Evolutionary conservation across 1,140 invertebrate species (phyloP), one percentile per base, ranked within the genome.

Genomic region (Subanguina moxae): DNA sequence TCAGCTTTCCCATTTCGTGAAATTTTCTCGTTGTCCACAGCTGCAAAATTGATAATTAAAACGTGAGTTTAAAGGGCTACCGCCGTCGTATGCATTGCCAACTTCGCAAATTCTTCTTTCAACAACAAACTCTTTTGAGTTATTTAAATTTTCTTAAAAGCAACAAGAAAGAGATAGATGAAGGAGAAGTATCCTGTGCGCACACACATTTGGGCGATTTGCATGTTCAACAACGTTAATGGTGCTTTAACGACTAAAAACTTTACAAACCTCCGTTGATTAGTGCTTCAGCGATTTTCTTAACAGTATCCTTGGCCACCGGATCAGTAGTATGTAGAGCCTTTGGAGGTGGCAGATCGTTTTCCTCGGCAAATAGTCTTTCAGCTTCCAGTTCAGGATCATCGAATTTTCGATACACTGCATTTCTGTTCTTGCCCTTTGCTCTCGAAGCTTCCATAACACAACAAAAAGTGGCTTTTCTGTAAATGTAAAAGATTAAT

Each of bases 301-400:
- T 71, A 0, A 62, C 43, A 30, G 70, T 56, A 28, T 71, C 71
- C 21, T 23, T 23, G 21, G 52, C 21, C 52, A 56, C 21, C 13
- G 52, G 21, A 23, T 56, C 28, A 56, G 21, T 9, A 13, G 71
- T 71, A 1, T 65, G 65, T 21, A 76, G 62, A 38, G 56, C 45
- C 17, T 28, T 63, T n/a, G 73, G 73, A 23, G 71, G 43, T 8
- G 57, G 25, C 11, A 70, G 28, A 21, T 76, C 74, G 56, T 77
- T 76, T 27, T 75, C 76, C n/a, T 78, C 75, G 1, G 74, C 74
- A 48, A 65, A 76, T 23, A 28, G 43, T 27, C 66, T 61, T 67
- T 76, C 74, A 23, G 74, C 74, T 48, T 78, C 65, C 1, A 52
- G 23, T 15, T 52, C 48, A 15, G 48, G 48, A 25, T 52, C 48